A percentile compares a stretch with the other conserved stretches of the same genome.
Evolutionary conservation across 1,140 invertebrate species (phyloP).

Genomic region (Grapholita molesta): DNA sequence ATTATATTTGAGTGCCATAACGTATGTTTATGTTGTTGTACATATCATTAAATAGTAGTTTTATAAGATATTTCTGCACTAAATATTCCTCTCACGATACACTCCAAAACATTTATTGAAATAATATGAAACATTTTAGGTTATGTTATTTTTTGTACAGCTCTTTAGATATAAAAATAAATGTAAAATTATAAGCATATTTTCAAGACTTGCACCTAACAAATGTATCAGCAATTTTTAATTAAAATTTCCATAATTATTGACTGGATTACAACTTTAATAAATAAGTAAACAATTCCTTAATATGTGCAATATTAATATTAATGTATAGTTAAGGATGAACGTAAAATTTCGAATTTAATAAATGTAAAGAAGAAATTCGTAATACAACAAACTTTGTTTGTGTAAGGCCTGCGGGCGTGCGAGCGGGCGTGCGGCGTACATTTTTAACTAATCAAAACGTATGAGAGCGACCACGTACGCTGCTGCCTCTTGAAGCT

Average conservation of each 20-base stretch:
- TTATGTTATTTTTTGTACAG: background rate
- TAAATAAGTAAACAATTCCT: background rate
- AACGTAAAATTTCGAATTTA: conserved; percentile 58
- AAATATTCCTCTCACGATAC: background rate
- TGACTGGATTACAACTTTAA: background rate
- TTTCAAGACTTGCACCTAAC: too few relatives aligned
- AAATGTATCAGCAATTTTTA: too few relatives aligned
- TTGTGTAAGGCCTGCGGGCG: too few relatives aligned
- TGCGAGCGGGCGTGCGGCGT: too few relatives aligned
- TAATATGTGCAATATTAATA: conserved; percentile 49
- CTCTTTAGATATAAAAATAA: too few relatives aligned
- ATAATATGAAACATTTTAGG: background rate
- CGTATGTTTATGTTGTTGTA: conserved; percentile 1
- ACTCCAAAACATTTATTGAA: background rate
- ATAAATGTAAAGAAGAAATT: conserved; percentile 25
- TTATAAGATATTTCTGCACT: background rate
- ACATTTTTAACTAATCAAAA: too few relatives aligned
- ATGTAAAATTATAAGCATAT: too few relatives aligned
- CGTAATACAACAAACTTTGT: background rate
- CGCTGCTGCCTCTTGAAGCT: too few relatives aligned
- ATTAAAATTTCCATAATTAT: background rate
- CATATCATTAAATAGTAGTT: background rate
- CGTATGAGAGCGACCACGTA: too few relatives aligned
- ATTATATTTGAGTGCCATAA: background rate
- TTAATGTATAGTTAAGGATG: conserved; percentile 24